A percentile compares a stretch with the other conserved stretches of the same genome.
These are phyloP conservation scores for Melanotaenia nigrans DNA, from an alignment of 2,797 vertebrate genomes.

Conservation along the genomic window DNA sequence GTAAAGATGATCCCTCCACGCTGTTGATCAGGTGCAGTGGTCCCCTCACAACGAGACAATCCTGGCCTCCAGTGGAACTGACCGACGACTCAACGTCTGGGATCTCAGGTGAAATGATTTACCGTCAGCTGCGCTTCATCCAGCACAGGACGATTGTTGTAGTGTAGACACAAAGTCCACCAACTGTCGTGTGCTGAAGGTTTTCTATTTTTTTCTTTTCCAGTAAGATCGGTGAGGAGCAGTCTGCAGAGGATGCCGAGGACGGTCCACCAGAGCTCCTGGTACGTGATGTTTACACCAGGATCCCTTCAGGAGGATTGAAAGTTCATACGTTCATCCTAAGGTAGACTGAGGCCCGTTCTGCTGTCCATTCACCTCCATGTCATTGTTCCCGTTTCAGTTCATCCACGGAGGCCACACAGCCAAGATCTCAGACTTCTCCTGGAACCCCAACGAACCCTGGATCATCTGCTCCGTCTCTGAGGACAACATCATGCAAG, in stretches of 20 bases:
- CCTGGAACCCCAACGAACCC: constrained; percentile 96
- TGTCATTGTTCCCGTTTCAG: constrained; percentile 65
- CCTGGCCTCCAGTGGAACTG: constrained; percentile 96
- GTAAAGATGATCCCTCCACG: too few species aligned
- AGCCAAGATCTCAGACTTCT: constrained; percentile 96
- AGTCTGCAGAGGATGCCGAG: constrained; percentile 96
- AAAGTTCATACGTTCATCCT: too few species aligned
- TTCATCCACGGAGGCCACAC: constrained; percentile 97
- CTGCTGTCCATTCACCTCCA: too few species aligned
- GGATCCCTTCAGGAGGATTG: neutral
- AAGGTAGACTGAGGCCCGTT: too few species aligned
- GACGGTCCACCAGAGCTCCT: constrained; percentile 95
- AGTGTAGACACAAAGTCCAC: too few species aligned
- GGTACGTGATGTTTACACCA: constrained; percentile 77
- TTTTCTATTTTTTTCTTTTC: too few species aligned
- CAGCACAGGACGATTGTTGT: too few species aligned
- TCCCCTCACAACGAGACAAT: constrained; percentile 99
- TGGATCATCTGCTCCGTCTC: constrained; percentile 97
- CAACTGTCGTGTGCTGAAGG: too few species aligned
- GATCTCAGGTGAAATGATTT: constrained; percentile 78
- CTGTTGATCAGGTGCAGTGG: constrained; percentile 91
- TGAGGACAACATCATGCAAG: constrained; percentile 98
- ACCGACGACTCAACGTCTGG: constrained; percentile 96
- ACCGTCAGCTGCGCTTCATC: too few species aligned
- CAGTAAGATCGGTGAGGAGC: constrained; percentile 99